Percentiles rank a stretch among this genome's conserved stretches.
phyloP scores from a whole-genome alignment of 2,113 vertebrate genomes.

The Campylomormyrus numenius region DNA sequence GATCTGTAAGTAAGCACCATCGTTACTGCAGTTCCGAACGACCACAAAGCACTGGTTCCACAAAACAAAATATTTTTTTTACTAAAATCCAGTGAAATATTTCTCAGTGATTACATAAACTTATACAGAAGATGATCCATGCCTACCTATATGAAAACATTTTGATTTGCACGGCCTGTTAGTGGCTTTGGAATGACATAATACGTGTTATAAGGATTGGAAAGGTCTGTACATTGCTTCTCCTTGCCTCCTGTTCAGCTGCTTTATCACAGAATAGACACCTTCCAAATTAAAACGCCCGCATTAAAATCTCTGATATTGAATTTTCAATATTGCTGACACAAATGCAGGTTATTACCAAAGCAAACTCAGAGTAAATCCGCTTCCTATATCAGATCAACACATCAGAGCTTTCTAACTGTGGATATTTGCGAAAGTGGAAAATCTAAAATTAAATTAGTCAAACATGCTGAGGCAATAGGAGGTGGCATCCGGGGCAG shows the following conservation, averaged over 20 bases:
- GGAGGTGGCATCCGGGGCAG: not conserved
- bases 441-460: slow-evolving; percentile 7
- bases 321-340: slow-evolving; percentile 8
- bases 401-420: slow-evolving; percentile 2
- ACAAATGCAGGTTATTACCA: slow-evolving; percentile 9
- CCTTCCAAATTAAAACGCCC: slow-evolving; percentile 6
- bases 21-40: not conserved
- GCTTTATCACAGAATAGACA: not conserved
- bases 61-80: not conserved
- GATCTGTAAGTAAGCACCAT: slow-evolving; percentile 50
- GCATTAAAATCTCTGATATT: not conserved
- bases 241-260: not conserved
- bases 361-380: slow-evolving; percentile 8
- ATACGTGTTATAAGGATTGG: not conserved
- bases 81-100: not conserved
- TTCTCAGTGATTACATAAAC: not conserved
- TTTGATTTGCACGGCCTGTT: not conserved
- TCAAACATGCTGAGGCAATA: not conserved
- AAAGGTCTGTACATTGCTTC: not conserved
- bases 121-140: not conserved
- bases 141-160: not conserved
- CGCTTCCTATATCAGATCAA: not conserved
- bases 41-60: not conserved
- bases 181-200: not conserved
- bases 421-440: not conserved